phyloP scores from a whole-genome alignment of 2,888 invertebrate genomes.

The Macrosoma leucophasiata region DNA sequence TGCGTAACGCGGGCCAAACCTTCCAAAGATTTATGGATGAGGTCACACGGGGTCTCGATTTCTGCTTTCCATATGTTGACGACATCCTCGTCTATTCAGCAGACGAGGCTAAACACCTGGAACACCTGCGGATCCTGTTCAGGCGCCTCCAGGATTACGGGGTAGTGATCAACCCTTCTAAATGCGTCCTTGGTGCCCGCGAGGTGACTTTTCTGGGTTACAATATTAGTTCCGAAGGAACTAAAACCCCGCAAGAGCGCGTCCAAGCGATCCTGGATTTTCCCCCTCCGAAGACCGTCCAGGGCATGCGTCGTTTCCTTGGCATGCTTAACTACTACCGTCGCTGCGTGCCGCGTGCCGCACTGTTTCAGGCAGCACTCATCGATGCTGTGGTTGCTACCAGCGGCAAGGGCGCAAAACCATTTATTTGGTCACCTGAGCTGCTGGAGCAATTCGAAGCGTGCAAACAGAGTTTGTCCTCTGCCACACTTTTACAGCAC shows the following conservation, averaged over 20 bases:
- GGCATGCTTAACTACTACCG: constrained; percentile 3
- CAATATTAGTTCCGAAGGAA: constrained; percentile 20
- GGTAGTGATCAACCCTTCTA: constrained; percentile 27
- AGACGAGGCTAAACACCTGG: constrained; percentile 23
- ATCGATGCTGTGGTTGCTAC: background rate
- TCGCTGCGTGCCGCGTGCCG: constrained; percentile 8
- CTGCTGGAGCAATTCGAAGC: background rate
- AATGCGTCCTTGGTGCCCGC: constrained; percentile 26
- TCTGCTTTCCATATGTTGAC: constrained; percentile 37
- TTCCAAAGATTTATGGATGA: constrained; percentile 40
- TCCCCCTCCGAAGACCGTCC: constrained; percentile 21
- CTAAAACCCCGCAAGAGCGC: constrained; percentile 7
- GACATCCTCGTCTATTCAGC: constrained; percentile 28
- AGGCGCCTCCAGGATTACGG: constrained; percentile 28
- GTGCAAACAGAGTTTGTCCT: constrained; percentile 1
- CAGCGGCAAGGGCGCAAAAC: background rate
- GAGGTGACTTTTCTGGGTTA: constrained; percentile 29
- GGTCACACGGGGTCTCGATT: constrained; percentile 31
- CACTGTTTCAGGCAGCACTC: constrained; percentile 15
- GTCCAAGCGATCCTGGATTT: constrained; percentile 11
- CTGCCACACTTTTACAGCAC: background rate
- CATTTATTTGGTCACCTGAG: constrained; percentile 2
- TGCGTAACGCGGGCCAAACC: constrained; percentile 43
- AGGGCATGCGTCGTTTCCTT: constrained; percentile 20
- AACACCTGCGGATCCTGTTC: constrained; percentile 24